Conservation (phyloP, 1,140 invertebrate species). For the Heliconius hermathena region DNA sequence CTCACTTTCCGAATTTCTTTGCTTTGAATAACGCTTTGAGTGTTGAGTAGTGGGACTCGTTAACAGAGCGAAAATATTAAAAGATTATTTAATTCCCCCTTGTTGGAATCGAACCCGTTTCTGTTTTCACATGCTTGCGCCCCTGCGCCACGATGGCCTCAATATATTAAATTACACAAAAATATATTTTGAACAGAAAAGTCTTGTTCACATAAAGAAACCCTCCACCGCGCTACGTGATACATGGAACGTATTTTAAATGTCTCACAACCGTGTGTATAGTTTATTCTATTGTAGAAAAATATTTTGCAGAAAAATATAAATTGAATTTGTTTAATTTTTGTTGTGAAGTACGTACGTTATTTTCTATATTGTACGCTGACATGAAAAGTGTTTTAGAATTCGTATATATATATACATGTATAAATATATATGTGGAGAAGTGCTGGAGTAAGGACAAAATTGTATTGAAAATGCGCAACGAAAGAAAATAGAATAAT, state of each 20-base stretch:
- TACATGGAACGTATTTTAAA: slow-evolving; percentile 5
- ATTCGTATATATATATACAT: neutral
- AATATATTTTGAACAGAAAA: neutral
- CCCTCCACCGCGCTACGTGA: neutral
- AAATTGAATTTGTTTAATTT: slow-evolving; percentile 4
- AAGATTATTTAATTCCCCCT: too few relatives aligned
- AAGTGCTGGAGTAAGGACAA: neutral
- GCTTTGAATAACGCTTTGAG: too few relatives aligned
- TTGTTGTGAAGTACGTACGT: neutral
- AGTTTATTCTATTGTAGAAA: slow-evolving; percentile 3
- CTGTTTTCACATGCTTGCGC: too few relatives aligned
- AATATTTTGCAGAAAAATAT: neutral
- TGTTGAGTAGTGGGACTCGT: too few relatives aligned
- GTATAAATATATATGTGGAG: neutral
- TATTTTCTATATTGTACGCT: too few relatives aligned
- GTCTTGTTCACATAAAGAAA: slow-evolving; percentile 1
- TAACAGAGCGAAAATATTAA: too few relatives aligned
- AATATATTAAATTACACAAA: neutral
- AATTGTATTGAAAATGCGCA: neutral
- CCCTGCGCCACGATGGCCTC: neutral
- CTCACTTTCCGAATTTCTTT: too few relatives aligned
- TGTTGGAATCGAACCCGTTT: too few relatives aligned
- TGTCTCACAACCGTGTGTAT: neutral
- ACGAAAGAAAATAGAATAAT: neutral
- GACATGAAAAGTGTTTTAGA: neutral